Percentiles rank a stretch among this genome's conserved stretches.
These are phyloP conservation scores for Ammospiza caudacuta DNA, from an alignment of 2,113 vertebrate genomes.

Conservation along the genomic window DNA sequence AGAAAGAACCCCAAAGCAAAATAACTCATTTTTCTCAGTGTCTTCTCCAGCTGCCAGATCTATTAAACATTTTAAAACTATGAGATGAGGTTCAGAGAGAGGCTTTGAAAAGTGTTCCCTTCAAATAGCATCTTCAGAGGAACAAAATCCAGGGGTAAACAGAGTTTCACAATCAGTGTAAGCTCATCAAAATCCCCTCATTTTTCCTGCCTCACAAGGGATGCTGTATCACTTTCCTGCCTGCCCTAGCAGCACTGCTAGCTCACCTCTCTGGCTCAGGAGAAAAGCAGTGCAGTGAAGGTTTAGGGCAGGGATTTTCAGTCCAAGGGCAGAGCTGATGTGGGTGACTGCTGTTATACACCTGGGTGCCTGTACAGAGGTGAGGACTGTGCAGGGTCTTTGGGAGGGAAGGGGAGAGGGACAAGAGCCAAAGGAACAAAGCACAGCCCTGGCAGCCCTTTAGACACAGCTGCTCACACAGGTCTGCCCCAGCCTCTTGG, in stretches of 20 bases:
- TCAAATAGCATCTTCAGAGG: neutral
- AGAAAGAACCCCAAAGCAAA: neutral
- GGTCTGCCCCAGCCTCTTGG: neutral
- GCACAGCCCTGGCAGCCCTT: neutral
- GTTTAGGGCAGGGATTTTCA: neutral
- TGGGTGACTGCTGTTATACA: accelerated
- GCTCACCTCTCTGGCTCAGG: neutral
- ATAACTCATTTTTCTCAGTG: neutral
- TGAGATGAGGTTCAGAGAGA: neutral
- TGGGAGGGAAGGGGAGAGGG: neutral
- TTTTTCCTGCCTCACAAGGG: neutral
- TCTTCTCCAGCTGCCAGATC: neutral
- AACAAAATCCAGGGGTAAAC: neutral
- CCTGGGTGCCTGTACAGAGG: neutral
- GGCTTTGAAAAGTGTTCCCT: neutral
- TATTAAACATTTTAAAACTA: neutral
- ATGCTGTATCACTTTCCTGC: neutral
- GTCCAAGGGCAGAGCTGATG: neutral
- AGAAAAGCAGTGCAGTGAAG: neutral
- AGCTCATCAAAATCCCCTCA: neutral
- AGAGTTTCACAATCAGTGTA: neutral
- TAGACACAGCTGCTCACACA: neutral
- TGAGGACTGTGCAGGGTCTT: neutral
- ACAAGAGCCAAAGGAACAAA: neutral
- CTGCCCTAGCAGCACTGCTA: neutral